Conservation (phyloP, 1,140 invertebrate genomes). For the Papilio polytes region DNA sequence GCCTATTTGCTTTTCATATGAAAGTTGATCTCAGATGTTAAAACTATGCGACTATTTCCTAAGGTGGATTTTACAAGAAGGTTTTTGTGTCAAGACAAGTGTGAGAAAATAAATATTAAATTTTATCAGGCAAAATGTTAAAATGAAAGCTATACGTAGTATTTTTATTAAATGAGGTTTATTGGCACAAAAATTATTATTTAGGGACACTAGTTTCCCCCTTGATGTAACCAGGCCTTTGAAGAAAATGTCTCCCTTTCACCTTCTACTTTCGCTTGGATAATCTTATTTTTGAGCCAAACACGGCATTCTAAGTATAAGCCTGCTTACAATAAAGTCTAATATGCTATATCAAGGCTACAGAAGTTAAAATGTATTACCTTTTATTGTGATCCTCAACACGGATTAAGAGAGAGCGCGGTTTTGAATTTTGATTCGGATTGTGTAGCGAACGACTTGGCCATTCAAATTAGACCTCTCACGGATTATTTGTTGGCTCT, state of each 20-base stretch:
- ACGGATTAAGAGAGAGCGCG: constrained; percentile 82
- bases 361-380: constrained; percentile 82
- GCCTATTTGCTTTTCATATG: no score
- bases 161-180: no score
- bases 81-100: no score
- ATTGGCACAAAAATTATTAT: no score
- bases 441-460: constrained; percentile 69
- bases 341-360: constrained; percentile 53
- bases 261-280: constrained; percentile 83
- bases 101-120: no score
- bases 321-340: constrained; percentile 54
- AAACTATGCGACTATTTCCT: no score
- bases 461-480: constrained; percentile 74
- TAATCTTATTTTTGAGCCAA: constrained; percentile 77
- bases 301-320: constrained; percentile 61
- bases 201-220: constrained; percentile 28
- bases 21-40: no score
- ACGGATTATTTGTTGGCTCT: constrained; percentile 62
- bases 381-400: constrained; percentile 83
- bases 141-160: no score
- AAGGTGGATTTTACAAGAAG: no score
- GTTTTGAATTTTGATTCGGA: constrained; percentile 84
- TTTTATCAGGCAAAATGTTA: no score
- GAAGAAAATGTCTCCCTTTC: constrained; percentile 80
- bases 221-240: constrained; percentile 57